Evolutionary conservation across 2,797 vertebrate species (phyloP).

Genomic region (Margarornis squamiger): DNA sequence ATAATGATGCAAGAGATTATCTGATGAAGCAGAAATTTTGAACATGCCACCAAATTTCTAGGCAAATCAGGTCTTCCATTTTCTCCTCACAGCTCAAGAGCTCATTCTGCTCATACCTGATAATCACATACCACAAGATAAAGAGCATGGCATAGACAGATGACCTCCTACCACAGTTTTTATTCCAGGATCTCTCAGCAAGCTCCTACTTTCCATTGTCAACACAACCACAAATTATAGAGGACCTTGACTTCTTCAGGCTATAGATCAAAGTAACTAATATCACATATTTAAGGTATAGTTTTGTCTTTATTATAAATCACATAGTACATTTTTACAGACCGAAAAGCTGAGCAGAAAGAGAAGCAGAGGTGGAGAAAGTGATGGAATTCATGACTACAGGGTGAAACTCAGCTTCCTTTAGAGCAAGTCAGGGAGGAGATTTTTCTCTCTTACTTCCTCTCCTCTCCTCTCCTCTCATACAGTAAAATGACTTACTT

Average conservation of each 20-base stretch:
- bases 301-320: not conserved
- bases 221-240: not conserved
- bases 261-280: not conserved
- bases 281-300: not conserved
- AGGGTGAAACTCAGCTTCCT: not conserved
- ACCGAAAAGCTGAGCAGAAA: not conserved
- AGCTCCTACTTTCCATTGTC: not conserved
- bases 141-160: not conserved
- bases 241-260: not conserved
- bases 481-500: not conserved
- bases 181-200: not conserved
- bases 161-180: not conserved
- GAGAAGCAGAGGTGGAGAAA: not conserved
- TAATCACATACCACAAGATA: not conserved
- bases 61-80: not conserved
- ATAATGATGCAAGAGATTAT: conserved; percentile 19
- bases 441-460: not conserved
- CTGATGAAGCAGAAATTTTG: conserved; percentile 3
- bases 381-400: not conserved
- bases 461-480: not conserved
- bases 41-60: not conserved
- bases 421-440: not conserved
- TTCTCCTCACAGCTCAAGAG: not conserved
- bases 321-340: not conserved
- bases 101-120: not conserved